Conservation (phyloP, 2,113 vertebrate genomes). For the Panurus biarmicus region DNA sequence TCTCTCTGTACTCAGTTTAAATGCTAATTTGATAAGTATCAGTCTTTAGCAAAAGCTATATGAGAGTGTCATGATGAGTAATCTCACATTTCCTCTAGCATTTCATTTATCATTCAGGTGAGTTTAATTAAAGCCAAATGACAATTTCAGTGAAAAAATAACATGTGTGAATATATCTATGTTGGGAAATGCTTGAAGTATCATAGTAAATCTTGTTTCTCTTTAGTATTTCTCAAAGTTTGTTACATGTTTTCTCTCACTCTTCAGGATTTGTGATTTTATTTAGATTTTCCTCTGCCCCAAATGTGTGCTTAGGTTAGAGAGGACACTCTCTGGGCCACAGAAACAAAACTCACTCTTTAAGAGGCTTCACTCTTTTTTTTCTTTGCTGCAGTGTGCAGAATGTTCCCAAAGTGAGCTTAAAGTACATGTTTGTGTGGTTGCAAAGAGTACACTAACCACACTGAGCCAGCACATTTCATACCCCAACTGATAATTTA, state of each 20-base stretch:
- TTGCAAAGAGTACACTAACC: background rate
- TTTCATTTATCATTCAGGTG: background rate
- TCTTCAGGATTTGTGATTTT: background rate
- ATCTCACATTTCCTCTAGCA: background rate
- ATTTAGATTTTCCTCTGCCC: background rate
- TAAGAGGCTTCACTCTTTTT: background rate
- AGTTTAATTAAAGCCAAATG: constrained; percentile 1
- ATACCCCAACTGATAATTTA: background rate
- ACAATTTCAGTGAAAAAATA: background rate
- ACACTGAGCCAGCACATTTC: background rate
- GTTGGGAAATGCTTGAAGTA: background rate
- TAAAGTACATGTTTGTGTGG: background rate
- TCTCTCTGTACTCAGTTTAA: background rate
- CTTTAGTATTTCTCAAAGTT: background rate
- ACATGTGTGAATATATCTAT: background rate
- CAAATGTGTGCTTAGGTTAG: background rate
- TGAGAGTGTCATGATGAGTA: background rate
- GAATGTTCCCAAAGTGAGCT: background rate
- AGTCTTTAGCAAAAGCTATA: background rate
- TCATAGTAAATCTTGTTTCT: background rate
- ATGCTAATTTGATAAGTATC: background rate
- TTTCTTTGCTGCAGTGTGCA: background rate
- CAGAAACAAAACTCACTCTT: background rate
- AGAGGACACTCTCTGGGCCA: background rate
- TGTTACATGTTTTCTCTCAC: background rate